Evolutionary conservation across 1,140 invertebrate genomes (phyloP), one percentile per base, ranked within the genome.

Genomic region (Stratiolaelaps scimitus): DNA sequence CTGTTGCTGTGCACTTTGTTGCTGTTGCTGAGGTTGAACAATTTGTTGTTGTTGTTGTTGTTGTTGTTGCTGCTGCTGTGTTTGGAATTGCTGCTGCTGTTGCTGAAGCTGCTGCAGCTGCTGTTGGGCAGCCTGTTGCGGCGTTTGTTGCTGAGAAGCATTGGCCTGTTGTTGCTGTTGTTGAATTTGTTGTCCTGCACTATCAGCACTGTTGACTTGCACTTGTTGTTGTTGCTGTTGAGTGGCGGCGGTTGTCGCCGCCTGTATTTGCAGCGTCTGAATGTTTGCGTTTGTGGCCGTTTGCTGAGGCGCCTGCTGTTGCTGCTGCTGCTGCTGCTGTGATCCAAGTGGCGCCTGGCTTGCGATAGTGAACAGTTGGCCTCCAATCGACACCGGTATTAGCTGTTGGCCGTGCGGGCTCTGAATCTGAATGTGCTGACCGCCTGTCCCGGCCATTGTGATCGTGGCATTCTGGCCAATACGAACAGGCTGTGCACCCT

Each of bases 381-480:
- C 53, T 60, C 53, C 53, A 26, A 60, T 60, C 53, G 53, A 60
- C 15, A 60, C 53, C 1, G 53, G 53, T 60, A 60, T 60, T 15
- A 60, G 23, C 53, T 60, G 53, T 26, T 60, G 53, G 15, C 53
- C 53, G 10, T 26, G 26, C 15, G 53, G 53, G 26, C 34, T 60
- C 53, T 60, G 53, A 34, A 60, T 60, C 26, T 60, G 53, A 10
- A 60, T 26, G 6, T 60, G 53, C 34, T 60, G 53, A 34, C 53
- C 34, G 10, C 53, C 53, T 17, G 26, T 26, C 10, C 53, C 53
- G 26, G 53, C 53, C 26, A 60, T 26, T 19, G 53, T 60, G 53
- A 60, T 60, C 2, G 53, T 20, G 26, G 53, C 53, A 34, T 60
- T 60, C 20, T 60, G 53, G 15, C 53, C 53, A 23, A 60, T 60